A percentile compares a stretch with the other conserved stretches of the same genome.
Conservation (phyloP, 2,888 invertebrate species). For the Sarcophaga carnaria region DNA sequence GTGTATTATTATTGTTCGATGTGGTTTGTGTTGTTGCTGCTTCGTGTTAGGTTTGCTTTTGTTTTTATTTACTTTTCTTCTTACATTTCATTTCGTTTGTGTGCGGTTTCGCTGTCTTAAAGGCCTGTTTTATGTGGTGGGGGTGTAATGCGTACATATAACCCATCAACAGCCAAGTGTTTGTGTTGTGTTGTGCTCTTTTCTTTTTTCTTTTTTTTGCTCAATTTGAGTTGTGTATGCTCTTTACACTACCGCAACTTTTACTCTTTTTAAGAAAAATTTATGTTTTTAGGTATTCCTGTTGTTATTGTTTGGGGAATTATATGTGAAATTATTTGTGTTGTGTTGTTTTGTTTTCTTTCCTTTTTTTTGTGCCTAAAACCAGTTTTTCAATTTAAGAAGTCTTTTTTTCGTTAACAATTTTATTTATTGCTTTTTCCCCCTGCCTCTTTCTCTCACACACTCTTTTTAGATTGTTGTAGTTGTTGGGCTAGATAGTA, state of each 20-base stretch:
- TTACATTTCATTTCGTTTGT: background rate
- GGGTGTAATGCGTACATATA: slow-evolving; percentile 43
- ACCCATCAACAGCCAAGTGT: background rate
- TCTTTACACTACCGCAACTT: slow-evolving; percentile 20
- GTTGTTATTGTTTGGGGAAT: slow-evolving; percentile 49
- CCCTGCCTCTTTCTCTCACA: background rate
- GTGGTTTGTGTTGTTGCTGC: background rate
- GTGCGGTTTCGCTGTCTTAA: background rate
- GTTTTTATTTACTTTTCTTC: slow-evolving; percentile 1
- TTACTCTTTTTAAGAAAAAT: slow-evolving; percentile 46
- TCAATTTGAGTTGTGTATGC: background rate
- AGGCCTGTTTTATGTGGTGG: slow-evolving; percentile 27
- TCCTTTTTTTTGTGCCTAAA: slow-evolving; percentile 43
- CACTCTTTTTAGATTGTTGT: background rate
- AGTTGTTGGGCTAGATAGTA: background rate
- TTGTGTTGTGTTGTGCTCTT: background rate
- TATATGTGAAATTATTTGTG: slow-evolving; percentile 56
- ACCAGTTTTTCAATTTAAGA: slow-evolving; percentile 64
- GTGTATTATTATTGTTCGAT: background rate
- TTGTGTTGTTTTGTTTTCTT: too few species aligned
- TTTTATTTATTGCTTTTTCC: slow-evolving; percentile 30
- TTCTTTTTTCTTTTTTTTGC: too few species aligned
- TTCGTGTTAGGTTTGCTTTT: background rate
- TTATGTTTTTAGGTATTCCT: slow-evolving; percentile 21
- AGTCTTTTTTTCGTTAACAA: slow-evolving; percentile 50